Base-by-base conservation (phyloP, 2,797 vertebrate genomes). In the Buceros bicornis region DNA sequence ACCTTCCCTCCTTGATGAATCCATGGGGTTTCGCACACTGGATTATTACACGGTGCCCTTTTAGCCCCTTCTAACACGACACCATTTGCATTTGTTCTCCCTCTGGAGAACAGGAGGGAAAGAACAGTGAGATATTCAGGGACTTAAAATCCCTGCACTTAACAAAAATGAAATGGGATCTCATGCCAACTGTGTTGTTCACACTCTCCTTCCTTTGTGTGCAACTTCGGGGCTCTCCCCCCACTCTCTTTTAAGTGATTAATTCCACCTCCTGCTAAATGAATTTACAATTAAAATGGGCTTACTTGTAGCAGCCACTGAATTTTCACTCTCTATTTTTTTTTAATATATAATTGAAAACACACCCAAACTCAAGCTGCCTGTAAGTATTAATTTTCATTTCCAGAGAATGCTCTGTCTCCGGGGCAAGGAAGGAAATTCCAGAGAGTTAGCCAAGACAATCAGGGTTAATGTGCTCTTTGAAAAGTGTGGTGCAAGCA, bases 301-400 rank as follows among this genome's bases (percentile, higher is more conserved):
- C 64, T 90, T 95, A 93, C 96, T 95, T 94, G 74, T 94, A 95
- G 91, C 64, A 85, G 96, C 91, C 95, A 95, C 93, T 97, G 95
- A 95, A 94, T 96, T 94, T 95, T 87, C 80, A 73, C 76, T 65
- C n/a, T 82, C 16, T 56, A 69, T 20, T 26, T 58, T 54, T 57
- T 47, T 48, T 16, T 4, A 87, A 88, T 88, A 69, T 83, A 67
- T 95, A 97, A 97, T 97, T 97, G 95, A 96, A 97, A 97, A 96
- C 97, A 97, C 94, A 97, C 94, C 83, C 89, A 82, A 95, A 94
- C 83, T 69, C 85, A 82, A 93, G 87, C 90, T 0, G 81, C 81
- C 94, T 96, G 73, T 87, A 97, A 96, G 96, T 96, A 97, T 97
- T 97, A 96, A 97, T 97, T 97, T 97, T 96, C 95, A 92, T 92